Conservation (phyloP, 2,888 invertebrate genomes). For the Polia nebulosa region DNA sequence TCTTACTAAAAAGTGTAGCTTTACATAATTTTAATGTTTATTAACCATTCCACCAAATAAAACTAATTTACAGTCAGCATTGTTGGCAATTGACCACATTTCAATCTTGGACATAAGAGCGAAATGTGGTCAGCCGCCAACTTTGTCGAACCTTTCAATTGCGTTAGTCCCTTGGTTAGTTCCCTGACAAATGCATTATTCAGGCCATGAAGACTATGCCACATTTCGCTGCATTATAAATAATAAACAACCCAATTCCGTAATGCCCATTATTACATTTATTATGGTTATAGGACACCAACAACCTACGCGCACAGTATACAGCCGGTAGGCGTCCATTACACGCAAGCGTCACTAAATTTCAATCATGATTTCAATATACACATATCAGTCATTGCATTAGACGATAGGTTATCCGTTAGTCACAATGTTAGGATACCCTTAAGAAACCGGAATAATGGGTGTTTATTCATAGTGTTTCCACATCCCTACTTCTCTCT, state of each 20-base stretch:
- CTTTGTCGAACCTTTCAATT: neutral
- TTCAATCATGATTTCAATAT: no score
- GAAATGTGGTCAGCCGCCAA: neutral
- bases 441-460: no score
- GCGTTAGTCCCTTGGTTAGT: slow-evolving; percentile 6
- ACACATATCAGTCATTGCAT: no score
- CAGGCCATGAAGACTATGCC: neutral
- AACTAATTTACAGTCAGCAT: neutral
- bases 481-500: no score
- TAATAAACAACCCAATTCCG: slow-evolving; percentile 23
- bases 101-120: neutral
- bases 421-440: no score
- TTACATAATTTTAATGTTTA: neutral
- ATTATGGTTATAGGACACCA: slow-evolving; percentile 44
- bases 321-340: no score
- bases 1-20: slow-evolving; percentile 4
- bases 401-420: no score
- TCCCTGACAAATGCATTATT: neutral
- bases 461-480: no score
- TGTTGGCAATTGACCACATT: slow-evolving; percentile 1
- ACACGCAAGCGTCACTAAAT: no score
- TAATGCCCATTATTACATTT: slow-evolving; percentile 23
- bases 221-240: neutral
- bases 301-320: slow-evolving; percentile 23
- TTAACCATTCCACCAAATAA: slow-evolving; percentile 22